Base-by-base conservation (phyloP, 2,113 vertebrate genomes). In the Balaenoptera acutorostrata region DNA sequence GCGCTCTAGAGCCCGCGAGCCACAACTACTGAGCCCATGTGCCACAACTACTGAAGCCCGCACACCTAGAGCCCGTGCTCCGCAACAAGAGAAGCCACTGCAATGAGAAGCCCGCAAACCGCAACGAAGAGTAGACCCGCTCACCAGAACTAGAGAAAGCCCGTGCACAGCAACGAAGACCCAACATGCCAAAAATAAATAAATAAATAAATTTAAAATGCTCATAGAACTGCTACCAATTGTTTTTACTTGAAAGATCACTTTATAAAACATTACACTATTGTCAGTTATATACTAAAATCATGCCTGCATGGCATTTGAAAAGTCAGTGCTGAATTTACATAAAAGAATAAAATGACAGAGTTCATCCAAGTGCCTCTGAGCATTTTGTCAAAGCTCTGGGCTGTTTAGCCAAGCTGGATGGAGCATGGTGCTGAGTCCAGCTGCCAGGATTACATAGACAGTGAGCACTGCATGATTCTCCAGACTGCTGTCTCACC, bases 281-380 rank as follows among this genome's bases (percentile, higher is more conserved):
- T 12, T 13, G 13, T 82, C 61, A 64, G 77, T 49, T 69, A 52
- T 29, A 36, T 7, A 11, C 36, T 33, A 39, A 88, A 90, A 11
- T 52, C 77, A 69, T 11, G 49, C 29, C 44, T 41, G 36, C 11
- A 1, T 1, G 57, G 20, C 29, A 74, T 74, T 88, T 63, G 27
- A 71, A 75, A 74, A 97, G 74, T 36, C 44, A 11, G 49, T 31
- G 27, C 85, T 57, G 59, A 93, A 17, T 93, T 96, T 78, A 90
- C 46, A 82, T 5, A 72, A 86, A 96, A 49, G 17, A 87, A 71
- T 57, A 52, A 83, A 93, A 52, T 33, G 49, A 64, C 31, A 44
- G 90, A 83, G n/a, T 94, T 88, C 41, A 66, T 55, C 75, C 95
- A 88, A 93, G 80, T 66, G 59, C 91, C 74, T 92, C 41, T 64